Evolutionary conservation across 2,888 invertebrate species (phyloP).

Genomic region (Brachyopa scutellaris): DNA sequence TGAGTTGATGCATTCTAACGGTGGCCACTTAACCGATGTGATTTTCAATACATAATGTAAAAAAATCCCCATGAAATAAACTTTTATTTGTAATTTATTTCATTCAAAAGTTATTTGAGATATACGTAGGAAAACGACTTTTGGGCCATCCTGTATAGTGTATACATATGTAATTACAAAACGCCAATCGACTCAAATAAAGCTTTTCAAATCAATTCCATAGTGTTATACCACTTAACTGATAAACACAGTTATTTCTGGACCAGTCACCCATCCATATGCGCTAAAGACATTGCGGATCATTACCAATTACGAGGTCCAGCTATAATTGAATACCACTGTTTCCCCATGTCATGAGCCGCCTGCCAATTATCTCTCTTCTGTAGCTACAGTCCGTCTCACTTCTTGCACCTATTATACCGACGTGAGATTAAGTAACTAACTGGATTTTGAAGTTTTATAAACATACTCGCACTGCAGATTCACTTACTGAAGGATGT

Average conservation of each 20-base stretch:
- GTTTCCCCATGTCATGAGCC: conserved; percentile 52
- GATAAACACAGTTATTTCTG: conserved; percentile 46
- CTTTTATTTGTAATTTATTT: too few species aligned
- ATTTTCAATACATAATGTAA: too few species aligned
- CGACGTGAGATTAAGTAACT: conserved; percentile 44
- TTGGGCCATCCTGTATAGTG: too few species aligned
- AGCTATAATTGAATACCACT: conserved; percentile 61
- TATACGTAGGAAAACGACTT: too few species aligned
- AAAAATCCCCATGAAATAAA: too few species aligned
- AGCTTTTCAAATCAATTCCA: conserved; percentile 18
- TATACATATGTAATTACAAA: too few species aligned
- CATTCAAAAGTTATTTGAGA: too few species aligned
- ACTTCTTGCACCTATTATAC: too few species aligned
- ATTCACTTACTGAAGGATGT: conserved; percentile 42
- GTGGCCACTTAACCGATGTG: too few species aligned
- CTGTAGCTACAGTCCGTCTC: conserved; percentile 6
- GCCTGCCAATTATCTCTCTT: conserved; percentile 53
- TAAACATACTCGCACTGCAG: conserved; percentile 23
- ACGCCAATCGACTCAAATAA: too few species aligned
- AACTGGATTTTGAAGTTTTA: conserved; percentile 33
- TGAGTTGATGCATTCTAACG: too few species aligned
- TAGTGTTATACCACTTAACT: conserved; percentile 26
- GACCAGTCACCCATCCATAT: conserved; percentile 19
- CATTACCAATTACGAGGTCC: conserved; percentile 58
- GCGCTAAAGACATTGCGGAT: conserved; percentile 53